phyloP scores from a whole-genome alignment of 2,113 vertebrate species.

The Psettodes erumei region DNA sequence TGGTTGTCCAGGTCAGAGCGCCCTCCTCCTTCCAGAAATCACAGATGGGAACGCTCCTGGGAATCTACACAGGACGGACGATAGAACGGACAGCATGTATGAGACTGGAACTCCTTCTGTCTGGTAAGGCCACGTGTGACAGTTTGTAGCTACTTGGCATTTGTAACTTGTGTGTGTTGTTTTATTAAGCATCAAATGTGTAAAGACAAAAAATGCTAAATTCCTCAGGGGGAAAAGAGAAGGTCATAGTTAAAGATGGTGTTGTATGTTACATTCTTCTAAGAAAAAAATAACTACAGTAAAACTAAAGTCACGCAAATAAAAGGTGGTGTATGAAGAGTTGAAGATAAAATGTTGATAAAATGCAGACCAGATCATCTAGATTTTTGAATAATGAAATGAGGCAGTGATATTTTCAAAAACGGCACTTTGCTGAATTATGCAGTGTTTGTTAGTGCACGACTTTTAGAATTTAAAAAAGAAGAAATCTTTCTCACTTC shows the following conservation, averaged over 20 bases:
- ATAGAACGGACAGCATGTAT: background rate
- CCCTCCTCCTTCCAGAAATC: slow-evolving; percentile 78
- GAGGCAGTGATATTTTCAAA: slow-evolving; percentile 4
- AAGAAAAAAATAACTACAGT: too few species aligned
- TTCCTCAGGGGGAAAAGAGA: too few species aligned
- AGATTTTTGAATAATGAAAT: slow-evolving; percentile 12
- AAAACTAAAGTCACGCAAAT: slow-evolving; percentile 2
- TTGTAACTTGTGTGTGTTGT: too few species aligned
- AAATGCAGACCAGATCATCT: background rate
- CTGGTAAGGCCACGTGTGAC: background rate
- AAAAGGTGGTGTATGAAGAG: background rate
- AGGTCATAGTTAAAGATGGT: too few species aligned
- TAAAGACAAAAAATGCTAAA: too few species aligned
- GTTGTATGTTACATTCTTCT: too few species aligned
- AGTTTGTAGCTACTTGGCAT: too few species aligned
- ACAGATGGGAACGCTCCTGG: slow-evolving; percentile 72
- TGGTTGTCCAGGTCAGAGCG: slow-evolving; percentile 70
- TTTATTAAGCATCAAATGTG: too few species aligned
- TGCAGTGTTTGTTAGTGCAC: background rate
- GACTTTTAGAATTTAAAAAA: slow-evolving; percentile 12
- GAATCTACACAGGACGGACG: slow-evolving; percentile 50
- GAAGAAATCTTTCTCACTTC: slow-evolving; percentile 83
- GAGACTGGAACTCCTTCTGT: background rate
- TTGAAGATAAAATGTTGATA: background rate
- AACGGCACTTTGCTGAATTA: slow-evolving; percentile 11